Conservation (phyloP, 2,888 invertebrate species). For the Melikaiella ostensackeni region DNA sequence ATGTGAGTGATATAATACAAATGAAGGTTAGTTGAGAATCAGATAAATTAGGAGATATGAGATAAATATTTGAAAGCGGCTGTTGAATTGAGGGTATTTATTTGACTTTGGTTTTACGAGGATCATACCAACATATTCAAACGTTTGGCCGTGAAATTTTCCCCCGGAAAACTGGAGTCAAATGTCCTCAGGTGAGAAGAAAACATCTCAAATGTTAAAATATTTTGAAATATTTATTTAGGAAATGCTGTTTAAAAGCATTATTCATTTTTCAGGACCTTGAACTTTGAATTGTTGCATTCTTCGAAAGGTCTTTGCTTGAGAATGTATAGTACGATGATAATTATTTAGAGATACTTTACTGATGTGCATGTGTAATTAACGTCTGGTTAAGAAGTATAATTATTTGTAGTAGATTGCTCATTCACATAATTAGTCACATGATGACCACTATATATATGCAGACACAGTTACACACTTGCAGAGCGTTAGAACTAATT, state of each 20-base stretch:
- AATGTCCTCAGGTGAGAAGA: background rate
- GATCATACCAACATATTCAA: too few species aligned
- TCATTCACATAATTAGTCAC: conserved; percentile 6
- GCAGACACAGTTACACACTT: background rate
- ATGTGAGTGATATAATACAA: background rate
- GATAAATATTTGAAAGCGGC: background rate
- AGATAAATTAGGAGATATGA: background rate
- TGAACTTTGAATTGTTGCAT: conserved; percentile 7
- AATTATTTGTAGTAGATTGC: conserved; percentile 31
- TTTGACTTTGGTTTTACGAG: too few species aligned
- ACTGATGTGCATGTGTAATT: conserved; percentile 26
- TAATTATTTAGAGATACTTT: conserved; percentile 35
- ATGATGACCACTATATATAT: background rate
- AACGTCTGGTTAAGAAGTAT: conserved; percentile 33
- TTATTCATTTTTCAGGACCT: conserved; percentile 15
- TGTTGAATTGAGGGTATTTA: too few species aligned
- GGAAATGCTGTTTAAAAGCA: background rate
- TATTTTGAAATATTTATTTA: conserved; percentile 4
- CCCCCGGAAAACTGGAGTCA: too few species aligned
- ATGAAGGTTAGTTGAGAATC: background rate
- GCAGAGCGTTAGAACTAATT: background rate
- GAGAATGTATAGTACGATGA: conserved; percentile 13
- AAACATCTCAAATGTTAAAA: background rate
- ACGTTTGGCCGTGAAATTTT: too few species aligned
- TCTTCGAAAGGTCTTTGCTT: conserved; percentile 15